phyloP scores from a whole-genome alignment of 2,113 vertebrate genomes.

The Alligator sinensis region DNA sequence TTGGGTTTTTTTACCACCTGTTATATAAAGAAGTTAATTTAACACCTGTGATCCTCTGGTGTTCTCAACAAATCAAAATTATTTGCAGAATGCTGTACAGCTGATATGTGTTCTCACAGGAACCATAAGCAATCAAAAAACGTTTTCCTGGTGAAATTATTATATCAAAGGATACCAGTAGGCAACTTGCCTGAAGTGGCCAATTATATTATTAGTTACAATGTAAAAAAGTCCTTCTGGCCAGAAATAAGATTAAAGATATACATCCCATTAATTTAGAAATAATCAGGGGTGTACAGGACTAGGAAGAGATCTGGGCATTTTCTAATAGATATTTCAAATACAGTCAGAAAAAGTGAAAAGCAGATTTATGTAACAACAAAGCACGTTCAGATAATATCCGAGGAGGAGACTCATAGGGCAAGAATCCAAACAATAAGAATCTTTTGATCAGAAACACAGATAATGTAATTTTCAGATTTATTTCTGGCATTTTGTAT shows the following conservation, averaged over 20 bases:
- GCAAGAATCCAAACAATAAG: not conserved
- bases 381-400: not conserved
- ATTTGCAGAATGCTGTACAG: too few species aligned
- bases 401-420: not conserved
- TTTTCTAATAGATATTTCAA: slow-evolving; percentile 21
- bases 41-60: not conserved
- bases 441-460: not conserved
- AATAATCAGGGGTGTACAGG: not conserved
- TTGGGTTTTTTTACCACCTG: not conserved
- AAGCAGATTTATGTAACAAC: slow-evolving; percentile 12
- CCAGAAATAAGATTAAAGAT: slow-evolving; percentile 11
- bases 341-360: slow-evolving; percentile 16
- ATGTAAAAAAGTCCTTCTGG: not conserved
- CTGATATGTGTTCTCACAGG: not conserved
- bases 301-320: not conserved
- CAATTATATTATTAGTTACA: accelerated
- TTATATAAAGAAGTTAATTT: not conserved
- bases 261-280: not conserved
- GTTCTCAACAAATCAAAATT: not conserved
- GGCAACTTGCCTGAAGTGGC: accelerated
- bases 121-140: not conserved
- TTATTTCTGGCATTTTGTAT: not conserved
- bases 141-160: not conserved
- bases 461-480: not conserved
- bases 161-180: accelerated